Evolutionary conservation across 2,113 vertebrate genomes (phyloP).

Genomic region (Naja naja): DNA sequence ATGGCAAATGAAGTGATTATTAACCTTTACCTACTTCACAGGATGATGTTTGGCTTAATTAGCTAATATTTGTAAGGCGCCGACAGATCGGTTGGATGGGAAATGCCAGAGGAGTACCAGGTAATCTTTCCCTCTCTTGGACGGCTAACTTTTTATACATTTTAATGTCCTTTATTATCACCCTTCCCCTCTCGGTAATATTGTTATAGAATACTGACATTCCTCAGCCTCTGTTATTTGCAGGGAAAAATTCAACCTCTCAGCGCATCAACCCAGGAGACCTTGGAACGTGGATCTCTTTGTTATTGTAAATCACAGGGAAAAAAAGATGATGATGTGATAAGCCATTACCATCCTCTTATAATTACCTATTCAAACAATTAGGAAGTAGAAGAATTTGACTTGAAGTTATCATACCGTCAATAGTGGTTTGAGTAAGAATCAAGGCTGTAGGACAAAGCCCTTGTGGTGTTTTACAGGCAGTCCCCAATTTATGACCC

Average conservation of each 20-base stretch:
- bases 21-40: constrained; percentile 47
- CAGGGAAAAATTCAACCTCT: constrained; percentile 18
- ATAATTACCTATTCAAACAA: background rate
- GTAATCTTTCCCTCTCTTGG: constrained; percentile 59
- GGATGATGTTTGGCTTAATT: constrained; percentile 59
- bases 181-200: constrained; percentile 30
- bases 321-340: background rate
- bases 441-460: background rate
- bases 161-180: constrained; percentile 55
- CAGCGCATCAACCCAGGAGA: background rate
- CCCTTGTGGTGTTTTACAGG: no score
- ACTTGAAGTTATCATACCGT: background rate
- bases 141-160: constrained; percentile 39
- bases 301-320: background rate
- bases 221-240: constrained; percentile 41
- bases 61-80: constrained; percentile 38
- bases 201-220: constrained; percentile 44
- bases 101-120: constrained; percentile 48
- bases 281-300: background rate
- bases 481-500: no score
- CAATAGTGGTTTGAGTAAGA: background rate
- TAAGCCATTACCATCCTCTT: background rate
- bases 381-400: background rate
- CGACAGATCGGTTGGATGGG: constrained; percentile 51
- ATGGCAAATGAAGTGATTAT: constrained; percentile 34